Conservation (phyloP, 2,797 vertebrate species). For the Myotis vivesi region DNA sequence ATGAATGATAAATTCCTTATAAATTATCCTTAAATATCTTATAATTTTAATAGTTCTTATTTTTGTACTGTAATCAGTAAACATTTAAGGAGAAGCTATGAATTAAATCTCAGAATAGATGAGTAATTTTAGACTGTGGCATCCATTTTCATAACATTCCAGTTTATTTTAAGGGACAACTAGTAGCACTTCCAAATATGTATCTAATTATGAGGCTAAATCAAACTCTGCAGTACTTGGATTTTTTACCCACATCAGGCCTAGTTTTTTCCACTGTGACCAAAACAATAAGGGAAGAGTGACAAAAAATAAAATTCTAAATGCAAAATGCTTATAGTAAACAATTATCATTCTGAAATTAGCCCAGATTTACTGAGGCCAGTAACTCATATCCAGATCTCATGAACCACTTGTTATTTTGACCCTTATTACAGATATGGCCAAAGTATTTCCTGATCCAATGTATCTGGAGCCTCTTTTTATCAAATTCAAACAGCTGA, state of each 20-base stretch:
- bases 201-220: conserved; percentile 83
- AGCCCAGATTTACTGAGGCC: neutral
- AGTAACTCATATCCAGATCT: conserved; percentile 10
- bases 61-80: conserved; percentile 81
- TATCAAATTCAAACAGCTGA: neutral
- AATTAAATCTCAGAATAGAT: conserved; percentile 83
- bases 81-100: conserved; percentile 79
- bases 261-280: conserved; percentile 73
- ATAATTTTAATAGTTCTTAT: conserved; percentile 77
- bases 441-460: neutral
- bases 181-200: conserved; percentile 81
- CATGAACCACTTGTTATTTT: conserved; percentile 2
- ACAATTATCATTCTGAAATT: conserved; percentile 47
- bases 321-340: conserved; percentile 45
- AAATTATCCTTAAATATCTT: conserved; percentile 78
- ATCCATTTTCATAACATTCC: conserved; percentile 82
- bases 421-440: neutral
- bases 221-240: conserved; percentile 72
- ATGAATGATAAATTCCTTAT: conserved; percentile 70
- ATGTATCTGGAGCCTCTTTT: neutral
- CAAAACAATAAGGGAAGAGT: conserved; percentile 65
- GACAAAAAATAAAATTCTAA: conserved; percentile 61
- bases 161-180: conserved; percentile 83
- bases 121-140: conserved; percentile 83
- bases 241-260: conserved; percentile 74